A percentile compares a stretch with the other conserved stretches of the same genome.
Conservation (phyloP, 2,888 invertebrate genomes). For the Adelognathus sp. region DNA sequence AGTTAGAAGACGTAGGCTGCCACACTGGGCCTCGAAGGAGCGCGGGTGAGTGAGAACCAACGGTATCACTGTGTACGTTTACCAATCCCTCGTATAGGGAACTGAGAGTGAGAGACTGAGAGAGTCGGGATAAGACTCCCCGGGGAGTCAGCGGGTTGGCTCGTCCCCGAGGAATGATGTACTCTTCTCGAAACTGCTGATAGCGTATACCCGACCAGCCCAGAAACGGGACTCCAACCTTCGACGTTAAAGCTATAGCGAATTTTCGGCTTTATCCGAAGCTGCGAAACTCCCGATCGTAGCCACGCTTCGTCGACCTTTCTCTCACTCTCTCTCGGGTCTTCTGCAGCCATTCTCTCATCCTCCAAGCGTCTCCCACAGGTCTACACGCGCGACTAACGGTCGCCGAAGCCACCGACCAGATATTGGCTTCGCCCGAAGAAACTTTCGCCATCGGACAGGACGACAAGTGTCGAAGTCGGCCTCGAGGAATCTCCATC, state of each 20-base stretch:
- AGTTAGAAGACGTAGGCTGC: constrained; percentile 14
- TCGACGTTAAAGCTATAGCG: constrained; percentile 13
- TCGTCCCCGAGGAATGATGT: constrained; percentile 67
- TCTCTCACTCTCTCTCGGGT: constrained; percentile 35
- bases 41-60: constrained; percentile 22
- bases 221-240: constrained; percentile 17
- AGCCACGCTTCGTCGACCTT: constrained; percentile 42
- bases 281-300: constrained; percentile 41
- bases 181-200: constrained; percentile 72
- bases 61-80: constrained; percentile 41
- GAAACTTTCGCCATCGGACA: constrained; percentile 67
- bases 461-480: constrained; percentile 62
- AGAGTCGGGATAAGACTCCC: constrained; percentile 72
- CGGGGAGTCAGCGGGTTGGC: constrained; percentile 59
- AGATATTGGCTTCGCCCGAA: constrained; percentile 64
- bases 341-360: not conserved
- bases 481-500: constrained; percentile 56
- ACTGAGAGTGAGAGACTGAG: too few relatives aligned
- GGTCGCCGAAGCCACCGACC: constrained; percentile 31
- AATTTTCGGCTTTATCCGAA: constrained; percentile 46
- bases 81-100: constrained; percentile 63
- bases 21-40: constrained; percentile 37
- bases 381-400: constrained; percentile 20
- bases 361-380: constrained; percentile 24
- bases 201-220: constrained; percentile 63